Percentiles rank a stretch among this genome's conserved stretches.
Conservation (phyloP, 35 echinoderm and acorn worm species). For the Hemicentrotus pulcherrimus region DNA sequence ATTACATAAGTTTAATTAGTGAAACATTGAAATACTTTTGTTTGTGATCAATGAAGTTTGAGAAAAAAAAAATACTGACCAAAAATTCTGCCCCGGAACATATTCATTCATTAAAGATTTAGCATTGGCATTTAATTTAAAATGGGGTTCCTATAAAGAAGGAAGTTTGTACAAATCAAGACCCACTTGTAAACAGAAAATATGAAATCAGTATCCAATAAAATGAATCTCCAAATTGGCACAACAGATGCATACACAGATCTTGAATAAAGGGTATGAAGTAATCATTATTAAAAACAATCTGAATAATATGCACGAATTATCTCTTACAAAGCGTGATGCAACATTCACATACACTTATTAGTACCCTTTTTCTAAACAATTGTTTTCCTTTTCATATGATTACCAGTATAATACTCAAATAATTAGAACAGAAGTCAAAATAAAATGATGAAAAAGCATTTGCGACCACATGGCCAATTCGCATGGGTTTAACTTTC, state of each 20-base stretch:
- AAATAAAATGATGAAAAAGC: neutral
- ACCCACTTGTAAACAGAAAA: too few species aligned
- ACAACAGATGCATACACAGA: neutral
- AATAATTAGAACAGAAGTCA: neutral
- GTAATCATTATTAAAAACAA: neutral
- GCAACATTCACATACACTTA: too few species aligned
- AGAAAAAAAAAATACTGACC: neutral
- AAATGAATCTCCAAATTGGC: neutral
- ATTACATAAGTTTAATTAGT: too few species aligned
- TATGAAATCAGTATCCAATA: too few species aligned
- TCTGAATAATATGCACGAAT: neutral
- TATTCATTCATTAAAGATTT: neutral
- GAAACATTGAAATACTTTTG: too few species aligned
- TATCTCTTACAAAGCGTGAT: neutral
- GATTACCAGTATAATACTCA: too few species aligned
- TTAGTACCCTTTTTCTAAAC: too few species aligned
- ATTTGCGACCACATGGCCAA: neutral
- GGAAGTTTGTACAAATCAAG: too few species aligned
- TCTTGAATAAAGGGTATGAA: too few species aligned
- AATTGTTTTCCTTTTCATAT: too few species aligned
- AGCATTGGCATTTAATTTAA: neutral
- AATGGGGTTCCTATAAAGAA: too few species aligned
- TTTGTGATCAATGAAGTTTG: neutral
- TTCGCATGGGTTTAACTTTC: too few species aligned
- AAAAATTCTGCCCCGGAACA: neutral